Percentiles rank a stretch among this genome's conserved stretches.
Conservation (phyloP, 2,797 vertebrate genomes). For the Scleropages formosus region DNA sequence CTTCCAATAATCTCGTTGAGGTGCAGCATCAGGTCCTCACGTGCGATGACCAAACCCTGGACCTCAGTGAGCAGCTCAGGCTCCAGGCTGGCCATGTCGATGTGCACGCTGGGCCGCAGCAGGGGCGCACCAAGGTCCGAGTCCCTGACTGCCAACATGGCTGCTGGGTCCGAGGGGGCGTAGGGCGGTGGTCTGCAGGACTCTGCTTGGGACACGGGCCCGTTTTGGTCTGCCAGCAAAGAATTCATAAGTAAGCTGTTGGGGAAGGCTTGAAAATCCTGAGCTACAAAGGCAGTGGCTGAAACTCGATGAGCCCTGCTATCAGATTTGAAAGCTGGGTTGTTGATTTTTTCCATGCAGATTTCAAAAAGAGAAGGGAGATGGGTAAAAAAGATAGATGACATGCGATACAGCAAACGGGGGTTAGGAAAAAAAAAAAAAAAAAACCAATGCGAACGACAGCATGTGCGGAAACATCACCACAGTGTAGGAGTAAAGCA, state of each 20-base stretch:
- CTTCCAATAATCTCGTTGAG: slow-evolving; percentile 92
- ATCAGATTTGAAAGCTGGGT: neutral
- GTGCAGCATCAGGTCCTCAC: slow-evolving; percentile 87
- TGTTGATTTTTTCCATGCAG: neutral
- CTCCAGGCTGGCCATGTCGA: slow-evolving; percentile 87
- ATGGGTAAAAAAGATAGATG: neutral
- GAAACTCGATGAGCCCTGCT: slow-evolving; percentile 22
- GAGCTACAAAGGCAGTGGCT: slow-evolving; percentile 42
- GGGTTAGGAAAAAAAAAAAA: neutral
- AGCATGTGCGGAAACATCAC: neutral
- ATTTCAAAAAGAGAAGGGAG: neutral
- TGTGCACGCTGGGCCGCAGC: slow-evolving; percentile 82
- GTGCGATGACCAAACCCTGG: slow-evolving; percentile 90
- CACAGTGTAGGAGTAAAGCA: neutral
- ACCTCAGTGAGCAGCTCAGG: slow-evolving; percentile 92
- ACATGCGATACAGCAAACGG: neutral
- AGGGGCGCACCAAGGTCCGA: slow-evolving; percentile 87
- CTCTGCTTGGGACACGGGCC: slow-evolving; percentile 81
- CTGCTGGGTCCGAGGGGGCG: slow-evolving; percentile 79
- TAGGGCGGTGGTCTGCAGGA: slow-evolving; percentile 75
- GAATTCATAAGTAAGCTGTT: slow-evolving; percentile 40
- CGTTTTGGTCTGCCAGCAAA: slow-evolving; percentile 80
- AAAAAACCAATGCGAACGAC: slow-evolving; percentile 1
- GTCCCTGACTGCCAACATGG: slow-evolving; percentile 77
- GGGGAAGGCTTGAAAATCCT: slow-evolving; percentile 32